Evolutionary conservation across 2,888 invertebrate species (phyloP).

Genomic region (Callimorpha dominula): DNA sequence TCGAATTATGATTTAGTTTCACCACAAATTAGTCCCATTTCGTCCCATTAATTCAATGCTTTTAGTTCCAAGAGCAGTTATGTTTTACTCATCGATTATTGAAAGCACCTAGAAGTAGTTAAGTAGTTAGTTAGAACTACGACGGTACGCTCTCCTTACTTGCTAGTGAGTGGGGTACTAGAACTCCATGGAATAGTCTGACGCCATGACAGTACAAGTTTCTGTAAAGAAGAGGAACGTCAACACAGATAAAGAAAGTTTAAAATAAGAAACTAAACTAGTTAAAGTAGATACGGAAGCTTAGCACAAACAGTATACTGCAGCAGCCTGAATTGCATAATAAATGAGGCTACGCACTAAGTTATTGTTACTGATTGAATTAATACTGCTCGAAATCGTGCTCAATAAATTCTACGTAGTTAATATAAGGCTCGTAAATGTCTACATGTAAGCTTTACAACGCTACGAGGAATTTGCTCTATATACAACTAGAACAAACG

Average conservation of each 20-base stretch:
- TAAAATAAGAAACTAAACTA: background rate
- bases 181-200: no score
- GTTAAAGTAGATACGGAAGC: background rate
- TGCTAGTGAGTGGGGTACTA: no score
- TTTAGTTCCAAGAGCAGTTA: no score
- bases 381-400: constrained; percentile 17
- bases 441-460: constrained; percentile 20
- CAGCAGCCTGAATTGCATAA: constrained; percentile 10
- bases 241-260: no score
- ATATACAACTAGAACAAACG: constrained; percentile 14
- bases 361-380: constrained; percentile 12
- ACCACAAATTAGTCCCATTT: background rate
- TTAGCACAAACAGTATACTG: background rate
- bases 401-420: constrained; percentile 22
- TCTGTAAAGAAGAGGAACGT: no score
- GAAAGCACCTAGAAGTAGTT: no score
- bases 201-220: no score
- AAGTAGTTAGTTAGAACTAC: no score
- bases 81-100: no score
- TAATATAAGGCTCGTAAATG: constrained; percentile 24
- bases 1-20: background rate
- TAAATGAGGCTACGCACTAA: background rate
- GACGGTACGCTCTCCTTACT: no score
- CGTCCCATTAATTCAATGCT: no score
- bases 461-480: constrained; percentile 19